Conservation (phyloP, 2,113 vertebrate genomes). For the Etheostoma spectabile region DNA sequence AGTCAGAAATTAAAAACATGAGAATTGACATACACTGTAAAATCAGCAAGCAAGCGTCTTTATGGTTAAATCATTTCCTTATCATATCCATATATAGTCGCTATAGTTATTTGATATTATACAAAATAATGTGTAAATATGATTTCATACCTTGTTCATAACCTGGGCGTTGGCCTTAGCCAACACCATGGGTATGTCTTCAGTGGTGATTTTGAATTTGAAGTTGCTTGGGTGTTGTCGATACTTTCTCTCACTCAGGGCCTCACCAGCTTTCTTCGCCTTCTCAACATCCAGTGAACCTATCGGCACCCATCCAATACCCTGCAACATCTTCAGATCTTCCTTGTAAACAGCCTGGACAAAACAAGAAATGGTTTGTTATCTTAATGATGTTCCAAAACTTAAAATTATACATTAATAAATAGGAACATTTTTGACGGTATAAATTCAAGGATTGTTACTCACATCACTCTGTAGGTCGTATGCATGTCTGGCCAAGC, state of each 20-base stretch:
- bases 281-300: conserved; percentile 91
- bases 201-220: conserved; percentile 83
- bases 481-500: conserved; percentile 85
- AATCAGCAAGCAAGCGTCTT: not conserved
- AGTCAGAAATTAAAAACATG: conserved; percentile 6
- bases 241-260: conserved; percentile 84
- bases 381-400: no score
- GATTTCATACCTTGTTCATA: conserved; percentile 85
- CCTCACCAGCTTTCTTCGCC: conserved; percentile 85
- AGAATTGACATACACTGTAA: not conserved
- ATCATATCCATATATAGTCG: accelerated
- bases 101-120: not conserved
- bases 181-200: conserved; percentile 85
- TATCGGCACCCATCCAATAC: conserved; percentile 90
- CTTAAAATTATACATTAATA: no score
- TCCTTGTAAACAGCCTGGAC: conserved; percentile 85
- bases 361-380: no score
- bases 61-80: not conserved
- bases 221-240: conserved; percentile 86
- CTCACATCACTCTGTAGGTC: conserved; percentile 88
- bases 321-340: conserved; percentile 91
- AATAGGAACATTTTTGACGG: no score
- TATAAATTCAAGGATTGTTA: no score
- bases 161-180: conserved; percentile 87
- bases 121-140: not conserved